Base-by-base conservation (phyloP, 2,113 vertebrate genomes). In the Pangasianodon gigas region DNA sequence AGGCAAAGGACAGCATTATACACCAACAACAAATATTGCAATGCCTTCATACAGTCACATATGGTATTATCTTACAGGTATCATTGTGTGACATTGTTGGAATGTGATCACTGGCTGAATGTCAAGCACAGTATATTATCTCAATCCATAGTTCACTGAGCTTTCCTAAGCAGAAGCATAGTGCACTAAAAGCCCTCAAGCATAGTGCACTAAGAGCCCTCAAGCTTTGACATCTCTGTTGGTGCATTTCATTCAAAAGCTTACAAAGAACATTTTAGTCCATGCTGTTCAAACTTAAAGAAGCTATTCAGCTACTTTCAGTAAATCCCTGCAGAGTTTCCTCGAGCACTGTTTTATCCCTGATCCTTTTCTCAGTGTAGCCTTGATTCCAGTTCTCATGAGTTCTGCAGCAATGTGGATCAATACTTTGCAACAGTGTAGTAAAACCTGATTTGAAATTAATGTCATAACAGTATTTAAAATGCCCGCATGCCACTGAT, bases 61-160 rank as follows among this genome's bases (percentile, higher is more conserved):
- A 29, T 82, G 71, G 65, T 48, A 21, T 80, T 37, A 85, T 88
- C 58, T 79, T 89, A 58, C 56, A 87, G 56, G 58, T 86, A 85
- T 87, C 18, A 60, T 77, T 19, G 84, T 83, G 48, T 87, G 71
- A 87, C 60, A 71, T 75, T 60, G 8, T 90, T 91, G 89, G 85
- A 92, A 88, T 86, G 87, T 88, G 60, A 65, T 74, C 51, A 81
- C 86, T 88, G 81, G 86, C 84, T 88, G 67, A 62, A 51, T 6
- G 44, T 77, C 54, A 52, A 87, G 80, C 77, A 83, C 85, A 79
- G 69, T 71, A 51, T 60, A 84, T 48, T 21, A 65, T 67, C 32
- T n/a, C 21, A 81, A 67, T 85, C 21, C 37, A 58, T 46, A 52
- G 87, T 75, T 71, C 79, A 54, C 51, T 58, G 69, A 84, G 41